A percentile compares a stretch with the other conserved stretches of the same genome.
Evolutionary conservation across 1,140 invertebrate species (phyloP).

Genomic region (Paramacrobiotus metropolitanus): DNA sequence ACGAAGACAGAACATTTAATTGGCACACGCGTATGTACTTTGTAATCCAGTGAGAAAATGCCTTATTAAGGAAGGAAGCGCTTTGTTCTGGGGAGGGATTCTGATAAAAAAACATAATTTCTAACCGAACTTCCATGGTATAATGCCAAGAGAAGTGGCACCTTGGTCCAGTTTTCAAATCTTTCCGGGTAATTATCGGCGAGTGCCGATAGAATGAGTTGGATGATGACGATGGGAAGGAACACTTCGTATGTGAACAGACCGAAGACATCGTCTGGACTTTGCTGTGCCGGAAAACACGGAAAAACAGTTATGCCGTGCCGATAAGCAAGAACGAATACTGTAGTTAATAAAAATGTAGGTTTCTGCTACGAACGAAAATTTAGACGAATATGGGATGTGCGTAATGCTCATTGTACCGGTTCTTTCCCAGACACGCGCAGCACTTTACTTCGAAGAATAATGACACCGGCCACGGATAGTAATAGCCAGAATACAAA

Average conservation of each 20-base stretch:
- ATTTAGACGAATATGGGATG: too few species aligned
- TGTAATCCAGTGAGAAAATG: neutral
- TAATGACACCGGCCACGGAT: neutral
- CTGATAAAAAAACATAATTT: too few species aligned
- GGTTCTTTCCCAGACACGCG: neutral
- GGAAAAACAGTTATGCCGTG: too few species aligned
- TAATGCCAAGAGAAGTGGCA: neutral
- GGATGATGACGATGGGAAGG: neutral
- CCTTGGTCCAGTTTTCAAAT: conserved; percentile 4
- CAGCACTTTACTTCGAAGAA: neutral
- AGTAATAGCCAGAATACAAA: neutral
- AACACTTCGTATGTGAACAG: neutral
- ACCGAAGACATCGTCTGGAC: neutral
- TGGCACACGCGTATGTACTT: too few species aligned
- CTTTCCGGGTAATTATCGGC: neutral
- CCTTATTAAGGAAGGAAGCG: neutral
- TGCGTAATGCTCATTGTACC: too few species aligned
- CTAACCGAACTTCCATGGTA: too few species aligned
- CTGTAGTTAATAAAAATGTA: too few species aligned
- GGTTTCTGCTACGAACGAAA: too few species aligned
- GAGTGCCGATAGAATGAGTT: neutral
- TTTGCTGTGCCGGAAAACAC: too few species aligned
- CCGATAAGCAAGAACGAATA: too few species aligned
- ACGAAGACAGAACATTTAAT: too few species aligned
- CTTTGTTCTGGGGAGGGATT: neutral